Percentiles rank a stretch among this genome's conserved stretches.
These are phyloP conservation scores for Zophobas atratus DNA, from an alignment of 1,140 invertebrate species.

Conservation along the genomic window DNA sequence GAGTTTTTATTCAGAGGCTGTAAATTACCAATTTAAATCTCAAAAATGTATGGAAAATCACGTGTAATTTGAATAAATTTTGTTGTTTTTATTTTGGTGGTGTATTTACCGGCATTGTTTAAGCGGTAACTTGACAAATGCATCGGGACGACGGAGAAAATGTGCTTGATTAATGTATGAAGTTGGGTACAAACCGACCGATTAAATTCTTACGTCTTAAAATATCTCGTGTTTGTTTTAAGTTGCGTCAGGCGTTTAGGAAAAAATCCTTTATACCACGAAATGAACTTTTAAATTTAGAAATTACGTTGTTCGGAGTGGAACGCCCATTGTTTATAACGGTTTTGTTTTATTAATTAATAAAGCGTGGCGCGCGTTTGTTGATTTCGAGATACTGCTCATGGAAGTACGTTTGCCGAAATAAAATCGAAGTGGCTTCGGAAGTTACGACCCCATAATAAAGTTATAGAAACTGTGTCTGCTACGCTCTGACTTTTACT, in stretches of 20 bases:
- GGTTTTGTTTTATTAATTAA: constrained; percentile 12
- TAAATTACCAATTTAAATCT: constrained; percentile 40
- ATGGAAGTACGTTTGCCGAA: constrained; percentile 6
- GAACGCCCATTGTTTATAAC: neutral
- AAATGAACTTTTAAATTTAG: constrained; percentile 37
- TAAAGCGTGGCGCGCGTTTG: neutral
- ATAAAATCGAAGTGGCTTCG: constrained; percentile 19
- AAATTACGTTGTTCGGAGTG: constrained; percentile 4
- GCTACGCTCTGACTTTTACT: constrained; percentile 19
- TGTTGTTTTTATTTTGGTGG: constrained; percentile 32
- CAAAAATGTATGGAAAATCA: constrained; percentile 38
- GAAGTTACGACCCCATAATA: constrained; percentile 35
- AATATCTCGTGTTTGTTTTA: constrained; percentile 42
- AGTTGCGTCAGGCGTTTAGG: constrained; percentile 17
- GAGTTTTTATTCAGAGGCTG: constrained; percentile 14
- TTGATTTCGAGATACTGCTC: neutral
- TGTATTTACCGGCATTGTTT: constrained; percentile 23
- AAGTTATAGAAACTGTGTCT: constrained; percentile 22
- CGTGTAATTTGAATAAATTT: constrained; percentile 38
- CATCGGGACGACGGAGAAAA: constrained; percentile 13
- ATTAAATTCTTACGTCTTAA: constrained; percentile 39
- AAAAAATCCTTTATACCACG: constrained; percentile 23
- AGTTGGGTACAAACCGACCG: constrained; percentile 35
- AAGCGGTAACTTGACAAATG: constrained; percentile 28
- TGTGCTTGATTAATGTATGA: constrained; percentile 41